Evolutionary conservation across 2,797 vertebrate species (phyloP).

Genomic region (Pipistrellus nathusii): DNA sequence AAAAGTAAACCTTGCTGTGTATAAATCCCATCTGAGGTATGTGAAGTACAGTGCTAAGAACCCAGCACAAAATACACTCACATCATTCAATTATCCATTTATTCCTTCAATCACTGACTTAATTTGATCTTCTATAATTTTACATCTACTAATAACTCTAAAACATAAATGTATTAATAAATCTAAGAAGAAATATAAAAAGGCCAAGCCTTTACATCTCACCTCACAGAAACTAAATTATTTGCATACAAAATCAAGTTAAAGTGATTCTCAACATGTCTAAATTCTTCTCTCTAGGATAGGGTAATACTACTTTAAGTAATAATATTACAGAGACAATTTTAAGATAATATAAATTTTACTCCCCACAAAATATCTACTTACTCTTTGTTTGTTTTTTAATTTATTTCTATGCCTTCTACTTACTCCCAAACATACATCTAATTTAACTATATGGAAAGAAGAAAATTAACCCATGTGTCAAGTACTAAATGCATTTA

Average conservation of each 20-base stretch:
- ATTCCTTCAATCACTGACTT: neutral
- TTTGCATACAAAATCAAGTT: neutral
- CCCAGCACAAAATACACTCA: neutral
- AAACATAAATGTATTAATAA: neutral
- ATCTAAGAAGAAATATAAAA: neutral
- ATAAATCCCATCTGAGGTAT: neutral
- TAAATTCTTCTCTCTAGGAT: neutral
- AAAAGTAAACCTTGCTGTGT: neutral
- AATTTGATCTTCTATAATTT: conserved; percentile 9
- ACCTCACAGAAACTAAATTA: neutral
- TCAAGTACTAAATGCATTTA: neutral
- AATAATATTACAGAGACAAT: neutral
- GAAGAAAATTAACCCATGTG: neutral
- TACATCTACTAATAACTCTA: neutral
- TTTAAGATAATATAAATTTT: neutral
- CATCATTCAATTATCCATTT: neutral
- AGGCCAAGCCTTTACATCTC: neutral
- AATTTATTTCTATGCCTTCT: neutral
- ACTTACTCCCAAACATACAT: neutral
- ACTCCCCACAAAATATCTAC: neutral
- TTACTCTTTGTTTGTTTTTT: neutral
- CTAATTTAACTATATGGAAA: neutral
- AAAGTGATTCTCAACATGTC: neutral
- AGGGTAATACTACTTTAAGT: neutral
- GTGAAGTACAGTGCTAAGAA: neutral